These are phyloP conservation scores for Micronycteris hirsuta DNA, from an alignment of 2,113 vertebrate genomes.

Conservation along the genomic window DNA sequence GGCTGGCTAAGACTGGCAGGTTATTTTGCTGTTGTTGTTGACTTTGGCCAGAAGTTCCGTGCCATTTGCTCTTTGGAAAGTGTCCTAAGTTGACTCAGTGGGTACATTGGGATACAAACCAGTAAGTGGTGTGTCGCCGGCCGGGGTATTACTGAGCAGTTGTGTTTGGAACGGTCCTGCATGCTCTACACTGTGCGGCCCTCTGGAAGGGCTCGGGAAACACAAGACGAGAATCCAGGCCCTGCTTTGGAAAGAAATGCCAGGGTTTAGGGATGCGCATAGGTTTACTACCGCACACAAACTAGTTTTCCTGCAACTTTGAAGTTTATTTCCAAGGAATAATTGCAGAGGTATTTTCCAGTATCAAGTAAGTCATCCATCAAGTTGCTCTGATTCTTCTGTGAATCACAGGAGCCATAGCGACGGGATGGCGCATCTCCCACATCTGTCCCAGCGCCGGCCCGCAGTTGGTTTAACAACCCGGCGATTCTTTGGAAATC, in stretches of 20 bases:
- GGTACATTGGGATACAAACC: not conserved
- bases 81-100: not conserved
- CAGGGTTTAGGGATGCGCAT: not conserved
- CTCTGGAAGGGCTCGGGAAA: not conserved
- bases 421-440: not conserved
- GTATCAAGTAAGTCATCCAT: not conserved
- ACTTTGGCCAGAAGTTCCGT: not conserved
- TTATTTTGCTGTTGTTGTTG: slow-evolving; percentile 30
- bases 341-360: not conserved
- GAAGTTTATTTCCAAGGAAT: slow-evolving; percentile 11
- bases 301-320: not conserved
- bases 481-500: not conserved
- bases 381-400: not conserved
- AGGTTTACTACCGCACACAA: not conserved
- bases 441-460: not conserved
- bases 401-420: not conserved
- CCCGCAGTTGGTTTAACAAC: not conserved
- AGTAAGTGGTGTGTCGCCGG: not conserved
- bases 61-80: not conserved
- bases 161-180: not conserved
- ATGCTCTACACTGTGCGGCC: not conserved
- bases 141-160: not conserved
- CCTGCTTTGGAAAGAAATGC: not conserved
- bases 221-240: not conserved
- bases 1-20: not conserved